Evolutionary conservation across 2,113 vertebrate species (phyloP).

Genomic region (Recurvirostra avosetta): DNA sequence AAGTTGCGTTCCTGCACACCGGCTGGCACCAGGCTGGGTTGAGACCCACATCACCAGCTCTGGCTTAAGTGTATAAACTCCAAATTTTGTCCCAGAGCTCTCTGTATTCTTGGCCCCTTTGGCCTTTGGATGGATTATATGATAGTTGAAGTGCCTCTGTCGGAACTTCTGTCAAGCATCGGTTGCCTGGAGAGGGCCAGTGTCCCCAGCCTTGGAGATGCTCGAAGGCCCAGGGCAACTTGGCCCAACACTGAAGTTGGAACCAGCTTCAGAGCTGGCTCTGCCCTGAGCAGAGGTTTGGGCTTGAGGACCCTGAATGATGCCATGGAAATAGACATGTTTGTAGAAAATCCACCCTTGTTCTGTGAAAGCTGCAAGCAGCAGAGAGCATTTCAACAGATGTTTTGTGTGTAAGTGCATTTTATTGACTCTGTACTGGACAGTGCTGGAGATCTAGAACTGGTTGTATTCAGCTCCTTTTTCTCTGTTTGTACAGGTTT

Average conservation of each 20-base stretch:
- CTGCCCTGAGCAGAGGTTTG: neutral
- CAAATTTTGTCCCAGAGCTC: neutral
- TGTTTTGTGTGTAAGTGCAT: neutral
- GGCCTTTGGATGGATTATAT: neutral
- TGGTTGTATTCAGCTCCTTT: neutral
- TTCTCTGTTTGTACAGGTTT: neutral
- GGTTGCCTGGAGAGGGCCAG: neutral
- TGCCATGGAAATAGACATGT: neutral
- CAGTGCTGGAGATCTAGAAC: neutral
- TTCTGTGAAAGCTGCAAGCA: neutral
- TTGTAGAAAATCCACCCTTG: neutral
- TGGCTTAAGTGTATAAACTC: neutral
- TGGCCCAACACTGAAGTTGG: neutral
- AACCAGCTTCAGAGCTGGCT: neutral
- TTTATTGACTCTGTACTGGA: neutral
- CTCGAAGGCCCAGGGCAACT: neutral
- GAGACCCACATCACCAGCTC: rapidly evolving
- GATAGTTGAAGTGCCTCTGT: neutral
- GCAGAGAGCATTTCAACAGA: neutral
- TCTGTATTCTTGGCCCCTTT: neutral
- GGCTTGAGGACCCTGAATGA: neutral
- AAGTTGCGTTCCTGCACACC: neutral
- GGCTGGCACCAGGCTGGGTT: neutral
- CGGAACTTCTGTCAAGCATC: neutral
- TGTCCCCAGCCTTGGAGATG: neutral